These are phyloP conservation scores for Diarsia dahlii DNA, from an alignment of 2,888 invertebrate species.

Conservation along the genomic window DNA sequence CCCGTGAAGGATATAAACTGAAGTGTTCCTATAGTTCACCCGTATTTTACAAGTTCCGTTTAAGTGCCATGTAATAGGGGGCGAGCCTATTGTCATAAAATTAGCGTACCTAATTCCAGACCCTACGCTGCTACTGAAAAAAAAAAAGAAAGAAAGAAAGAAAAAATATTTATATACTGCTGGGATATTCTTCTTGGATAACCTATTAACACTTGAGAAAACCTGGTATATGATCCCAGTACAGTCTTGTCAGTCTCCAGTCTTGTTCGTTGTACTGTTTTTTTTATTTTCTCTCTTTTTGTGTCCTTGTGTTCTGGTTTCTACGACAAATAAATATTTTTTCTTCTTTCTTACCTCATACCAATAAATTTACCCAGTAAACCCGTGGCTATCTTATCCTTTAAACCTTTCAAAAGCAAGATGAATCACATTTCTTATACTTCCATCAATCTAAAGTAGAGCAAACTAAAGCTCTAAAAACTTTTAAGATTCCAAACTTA, in stretches of 20 bases:
- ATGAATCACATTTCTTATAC: constrained; percentile 1
- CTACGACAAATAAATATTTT: too few species aligned
- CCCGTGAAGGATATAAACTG: not conserved
- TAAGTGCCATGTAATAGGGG: not conserved
- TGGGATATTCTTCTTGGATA: not conserved
- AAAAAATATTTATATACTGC: too few species aligned
- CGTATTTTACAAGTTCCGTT: not conserved
- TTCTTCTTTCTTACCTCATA: too few species aligned
- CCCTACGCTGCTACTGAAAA: not conserved
- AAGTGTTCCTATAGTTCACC: not conserved
- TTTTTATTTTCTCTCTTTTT: too few species aligned
- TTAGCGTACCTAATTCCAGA: not conserved
- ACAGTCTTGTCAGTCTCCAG: too few species aligned
- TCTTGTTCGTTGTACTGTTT: too few species aligned
- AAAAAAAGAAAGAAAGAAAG: too few species aligned
- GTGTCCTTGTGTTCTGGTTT: too few species aligned
- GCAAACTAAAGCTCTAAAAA: constrained; percentile 27
- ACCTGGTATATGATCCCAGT: too few species aligned
- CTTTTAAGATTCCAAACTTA: constrained; percentile 26
- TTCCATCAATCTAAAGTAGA: constrained; percentile 21
- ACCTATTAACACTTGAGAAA: too few species aligned
- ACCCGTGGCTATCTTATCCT: too few species aligned
- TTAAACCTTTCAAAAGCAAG: not conserved
- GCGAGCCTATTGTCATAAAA: not conserved
- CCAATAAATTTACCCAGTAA: not conserved